phyloP scores from a whole-genome alignment of 2,888 invertebrate species.

The Lasioglossum pauxillum region DNA sequence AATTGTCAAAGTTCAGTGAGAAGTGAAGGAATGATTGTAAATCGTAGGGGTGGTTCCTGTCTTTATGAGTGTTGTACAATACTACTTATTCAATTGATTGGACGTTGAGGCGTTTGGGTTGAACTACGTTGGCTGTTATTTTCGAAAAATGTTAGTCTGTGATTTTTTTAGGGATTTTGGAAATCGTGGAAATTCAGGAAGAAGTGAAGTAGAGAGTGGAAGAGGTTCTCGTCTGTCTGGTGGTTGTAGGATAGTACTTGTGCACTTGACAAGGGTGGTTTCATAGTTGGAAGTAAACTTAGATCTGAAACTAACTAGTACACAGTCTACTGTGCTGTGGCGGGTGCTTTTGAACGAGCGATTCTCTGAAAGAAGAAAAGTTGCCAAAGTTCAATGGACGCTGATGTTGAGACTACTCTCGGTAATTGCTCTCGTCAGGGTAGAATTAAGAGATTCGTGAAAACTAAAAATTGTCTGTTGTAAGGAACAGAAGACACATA shows the following conservation, averaged over 20 bases:
- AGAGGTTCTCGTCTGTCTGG: not conserved
- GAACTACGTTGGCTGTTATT: not conserved
- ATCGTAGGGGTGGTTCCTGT: too few species aligned
- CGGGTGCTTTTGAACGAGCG: not conserved
- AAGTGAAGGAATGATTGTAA: too few species aligned
- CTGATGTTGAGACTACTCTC: not conserved
- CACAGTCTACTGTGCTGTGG: not conserved
- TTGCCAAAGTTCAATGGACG: conserved; percentile 6
- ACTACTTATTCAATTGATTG: too few species aligned
- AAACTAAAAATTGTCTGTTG: too few species aligned
- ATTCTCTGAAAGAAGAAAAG: not conserved
- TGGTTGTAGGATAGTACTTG: not conserved
- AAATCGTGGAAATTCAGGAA: not conserved
- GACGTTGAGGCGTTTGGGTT: too few species aligned
- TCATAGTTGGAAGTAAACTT: not conserved
- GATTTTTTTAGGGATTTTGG: not conserved
- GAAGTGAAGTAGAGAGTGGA: not conserved
- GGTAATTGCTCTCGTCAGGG: not conserved
- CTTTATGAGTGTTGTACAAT: too few species aligned
- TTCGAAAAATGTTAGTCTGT: not conserved
- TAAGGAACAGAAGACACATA: too few species aligned
- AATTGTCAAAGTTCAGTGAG: too few species aligned
- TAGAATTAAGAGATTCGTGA: not conserved
- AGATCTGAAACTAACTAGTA: not conserved
- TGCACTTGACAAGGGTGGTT: not conserved